Conservation (phyloP, 1,140 invertebrate genomes). For the Nomia melanderi region DNA sequence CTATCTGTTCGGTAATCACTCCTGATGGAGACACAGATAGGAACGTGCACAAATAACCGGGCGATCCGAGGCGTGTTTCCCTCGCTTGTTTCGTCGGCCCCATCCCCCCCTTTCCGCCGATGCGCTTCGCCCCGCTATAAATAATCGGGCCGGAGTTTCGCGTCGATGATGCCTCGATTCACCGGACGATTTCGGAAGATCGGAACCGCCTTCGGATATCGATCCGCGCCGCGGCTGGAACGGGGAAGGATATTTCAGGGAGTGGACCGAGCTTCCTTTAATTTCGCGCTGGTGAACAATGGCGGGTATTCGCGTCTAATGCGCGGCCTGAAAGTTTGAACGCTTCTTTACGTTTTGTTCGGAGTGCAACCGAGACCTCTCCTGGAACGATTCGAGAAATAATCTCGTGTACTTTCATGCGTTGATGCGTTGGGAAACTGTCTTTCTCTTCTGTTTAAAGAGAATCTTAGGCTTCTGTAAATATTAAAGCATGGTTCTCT, state of each 20-base stretch:
- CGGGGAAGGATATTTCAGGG: neutral
- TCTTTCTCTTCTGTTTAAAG: too few species aligned
- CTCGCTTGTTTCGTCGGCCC: neutral
- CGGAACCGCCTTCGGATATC: neutral
- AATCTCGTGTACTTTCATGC: too few species aligned
- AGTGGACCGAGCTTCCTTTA: neutral
- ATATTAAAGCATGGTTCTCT: too few species aligned
- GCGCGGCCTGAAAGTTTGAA: too few species aligned
- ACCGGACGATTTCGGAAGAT: neutral
- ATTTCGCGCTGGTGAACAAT: neutral
- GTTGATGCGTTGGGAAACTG: too few species aligned
- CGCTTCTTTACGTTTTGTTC: too few species aligned
- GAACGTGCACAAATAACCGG: neutral
- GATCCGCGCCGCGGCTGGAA: neutral
- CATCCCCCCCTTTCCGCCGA: too few species aligned
- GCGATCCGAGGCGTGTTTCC: neutral
- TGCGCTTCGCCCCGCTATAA: neutral
- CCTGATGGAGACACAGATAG: neutral
- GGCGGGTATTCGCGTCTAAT: too few species aligned
- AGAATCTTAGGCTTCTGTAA: too few species aligned
- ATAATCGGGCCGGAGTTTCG: conserved; percentile 6
- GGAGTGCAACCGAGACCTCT: too few species aligned
- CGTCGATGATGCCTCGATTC: conserved; percentile 4
- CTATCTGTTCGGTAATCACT: conserved; percentile 18
- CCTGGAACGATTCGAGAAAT: too few species aligned